These are phyloP conservation scores for Aphodius granarius DNA, from an alignment of 2,888 invertebrate genomes.

Conservation along the genomic window DNA sequence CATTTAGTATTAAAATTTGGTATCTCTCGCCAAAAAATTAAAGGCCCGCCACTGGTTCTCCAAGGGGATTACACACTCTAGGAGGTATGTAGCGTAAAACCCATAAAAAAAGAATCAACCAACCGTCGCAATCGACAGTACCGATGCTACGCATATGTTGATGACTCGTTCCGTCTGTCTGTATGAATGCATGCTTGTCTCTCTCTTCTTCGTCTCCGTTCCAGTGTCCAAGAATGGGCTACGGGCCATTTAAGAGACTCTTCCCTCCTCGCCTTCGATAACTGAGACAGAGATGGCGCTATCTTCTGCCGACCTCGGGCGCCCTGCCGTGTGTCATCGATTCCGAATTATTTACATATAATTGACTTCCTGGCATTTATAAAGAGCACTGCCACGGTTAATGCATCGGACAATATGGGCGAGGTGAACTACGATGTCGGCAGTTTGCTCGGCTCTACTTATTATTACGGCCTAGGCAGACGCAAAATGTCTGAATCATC, in stretches of 20 bases:
- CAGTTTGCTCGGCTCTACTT: background rate
- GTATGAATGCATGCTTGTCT: slow-evolving; percentile 15
- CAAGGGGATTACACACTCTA: slow-evolving; percentile 38
- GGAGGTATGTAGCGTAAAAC: slow-evolving; percentile 39
- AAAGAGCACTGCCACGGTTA: slow-evolving; percentile 14
- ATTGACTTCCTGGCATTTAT: slow-evolving; percentile 15
- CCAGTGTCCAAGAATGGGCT: background rate
- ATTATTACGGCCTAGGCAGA: background rate
- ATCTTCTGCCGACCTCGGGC: background rate
- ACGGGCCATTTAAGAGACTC: background rate
- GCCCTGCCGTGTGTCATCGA: slow-evolving; percentile 6
- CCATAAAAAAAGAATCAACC: slow-evolving; percentile 15
- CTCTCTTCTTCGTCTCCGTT: too few relatives aligned
- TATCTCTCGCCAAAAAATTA: slow-evolving; percentile 16
- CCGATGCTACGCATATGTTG: slow-evolving; percentile 42
- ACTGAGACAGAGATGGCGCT: background rate
- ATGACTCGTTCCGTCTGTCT: slow-evolving; percentile 37
- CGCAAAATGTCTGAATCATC: background rate
- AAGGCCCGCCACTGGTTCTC: slow-evolving; percentile 34
- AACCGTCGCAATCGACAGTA: slow-evolving; percentile 9
- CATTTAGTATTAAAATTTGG: too few relatives aligned
- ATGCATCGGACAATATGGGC: slow-evolving; percentile 11
- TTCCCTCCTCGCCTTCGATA: too few relatives aligned
- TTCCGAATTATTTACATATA: slow-evolving; percentile 13
- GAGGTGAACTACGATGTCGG: background rate